Evolutionary conservation across 2,888 invertebrate genomes (phyloP), one percentile per base, ranked within the genome.

Genomic region (Eupithecia pulchellata): DNA sequence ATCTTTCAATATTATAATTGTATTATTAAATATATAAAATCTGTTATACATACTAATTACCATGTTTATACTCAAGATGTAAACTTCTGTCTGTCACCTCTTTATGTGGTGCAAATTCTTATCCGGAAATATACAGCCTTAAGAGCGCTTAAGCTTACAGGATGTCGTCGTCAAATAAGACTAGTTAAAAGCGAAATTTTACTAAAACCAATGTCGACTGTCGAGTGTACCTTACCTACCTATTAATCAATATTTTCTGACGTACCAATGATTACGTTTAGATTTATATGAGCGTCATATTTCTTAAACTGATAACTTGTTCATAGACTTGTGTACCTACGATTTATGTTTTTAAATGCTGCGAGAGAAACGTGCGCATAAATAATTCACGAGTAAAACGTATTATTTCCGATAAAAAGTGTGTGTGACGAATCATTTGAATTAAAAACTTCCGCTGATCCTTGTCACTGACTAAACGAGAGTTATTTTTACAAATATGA

Each of bases 391-490:
- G 34, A 60, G 60, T 20, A 61, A 60, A 61, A 36, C 39, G 20
- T 30, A n/a, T 1, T 47, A 55, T 57, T 63, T 63, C 14, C 47
- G 30, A 64, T 52, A 64, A 64, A 47, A 47, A n/a, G n/a, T n/a
- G n/a, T n/a, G 11, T 42, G 25, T 47, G 47, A 64, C 64, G 29
- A 30, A 64, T 64, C 29, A 47, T 9, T 30, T 57, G 4, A 64
- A 63, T 66, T 30, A 55, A 25, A 57, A 1, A 66, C 61, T 25
- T 62, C 57, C 62, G 66, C 5, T 62, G 13, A 39, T 55, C n/a
- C 25, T 8, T n/a, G 29, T 25, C 17, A 20, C 39, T 25, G 9
- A 3, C n/a, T 20, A 27, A 25, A 13, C 36, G 36, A 62, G 20
- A 55, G 29, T 29, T 57, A 57, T 57, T 57, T 57, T 57, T 17